phyloP scores from a whole-genome alignment of 2,888 invertebrate genomes.

The Nymphalis c-album region DNA sequence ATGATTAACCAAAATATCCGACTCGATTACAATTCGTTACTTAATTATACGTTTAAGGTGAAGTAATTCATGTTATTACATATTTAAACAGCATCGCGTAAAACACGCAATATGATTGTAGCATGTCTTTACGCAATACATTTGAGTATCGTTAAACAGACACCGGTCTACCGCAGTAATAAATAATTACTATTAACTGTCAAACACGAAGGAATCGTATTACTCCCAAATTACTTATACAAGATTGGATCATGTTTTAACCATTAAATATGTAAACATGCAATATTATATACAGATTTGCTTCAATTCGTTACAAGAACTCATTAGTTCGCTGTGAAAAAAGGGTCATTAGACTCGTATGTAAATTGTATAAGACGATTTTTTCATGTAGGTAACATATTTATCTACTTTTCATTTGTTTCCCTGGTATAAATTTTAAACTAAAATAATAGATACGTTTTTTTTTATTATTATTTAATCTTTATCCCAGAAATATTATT shows the following conservation, averaged over 20 bases:
- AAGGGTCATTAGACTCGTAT: too few species aligned
- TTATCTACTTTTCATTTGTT: too few species aligned
- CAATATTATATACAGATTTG: background rate
- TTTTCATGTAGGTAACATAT: too few species aligned
- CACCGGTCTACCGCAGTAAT: conserved; percentile 20
- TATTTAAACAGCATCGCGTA: conserved; percentile 22
- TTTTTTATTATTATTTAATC: background rate
- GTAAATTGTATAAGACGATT: too few species aligned
- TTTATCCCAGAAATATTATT: conserved; percentile 12
- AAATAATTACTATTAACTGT: conserved; percentile 21
- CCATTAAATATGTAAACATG: background rate
- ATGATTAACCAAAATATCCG: too few species aligned
- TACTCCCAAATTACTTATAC: conserved; percentile 18
- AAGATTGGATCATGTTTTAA: conserved; percentile 24
- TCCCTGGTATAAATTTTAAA: too few species aligned
- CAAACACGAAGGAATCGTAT: conserved; percentile 27
- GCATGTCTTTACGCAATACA: conserved; percentile 27
- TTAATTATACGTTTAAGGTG: conserved; percentile 9
- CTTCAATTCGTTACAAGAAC: too few species aligned
- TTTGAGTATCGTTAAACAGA: conserved; percentile 25
- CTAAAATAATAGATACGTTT: too few species aligned
- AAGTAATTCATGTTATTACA: conserved; percentile 13
- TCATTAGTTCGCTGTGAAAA: too few species aligned
- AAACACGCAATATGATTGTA: conserved; percentile 26
- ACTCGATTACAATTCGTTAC: background rate